Evolutionary conservation across 2,888 invertebrate genomes (phyloP).

Genomic region (Drosophila meridiana): DNA sequence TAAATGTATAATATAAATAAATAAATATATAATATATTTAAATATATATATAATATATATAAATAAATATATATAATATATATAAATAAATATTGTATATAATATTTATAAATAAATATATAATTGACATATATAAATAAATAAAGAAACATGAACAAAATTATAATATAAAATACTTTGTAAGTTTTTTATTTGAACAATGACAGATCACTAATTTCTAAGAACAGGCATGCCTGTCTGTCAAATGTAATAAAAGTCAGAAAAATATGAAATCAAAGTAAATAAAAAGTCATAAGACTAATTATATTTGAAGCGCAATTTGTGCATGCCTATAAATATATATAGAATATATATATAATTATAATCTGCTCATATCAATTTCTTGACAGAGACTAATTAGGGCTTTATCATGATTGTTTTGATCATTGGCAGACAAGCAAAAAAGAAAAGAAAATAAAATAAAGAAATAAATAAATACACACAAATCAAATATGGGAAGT

Average conservation of each 20-base stretch:
- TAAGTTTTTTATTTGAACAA: not conserved
- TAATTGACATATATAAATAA: not conserved
- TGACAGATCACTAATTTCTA: not conserved
- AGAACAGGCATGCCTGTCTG: not conserved
- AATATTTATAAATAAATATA: not conserved
- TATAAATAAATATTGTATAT: not conserved
- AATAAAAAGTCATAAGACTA: not conserved
- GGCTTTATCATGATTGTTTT: not conserved
- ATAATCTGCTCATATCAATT: slow-evolving; percentile 1
- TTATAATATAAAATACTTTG: not conserved
- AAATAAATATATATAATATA: not conserved
- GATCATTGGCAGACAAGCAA: slow-evolving; percentile 9
- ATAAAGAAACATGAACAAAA: not conserved
- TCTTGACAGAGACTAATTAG: slow-evolving; percentile 4
- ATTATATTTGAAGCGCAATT: not conserved
- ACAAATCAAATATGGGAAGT: slow-evolving; percentile 21
- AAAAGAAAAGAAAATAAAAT: not conserved
- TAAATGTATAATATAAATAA: not conserved
- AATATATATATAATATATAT: too few relatives aligned
- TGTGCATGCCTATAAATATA: not conserved
- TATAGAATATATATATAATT: not conserved
- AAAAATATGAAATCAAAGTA: not conserved
- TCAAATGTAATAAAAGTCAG: not conserved
- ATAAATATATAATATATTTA: not conserved
- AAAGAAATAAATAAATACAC: not conserved